A percentile compares a stretch with the other conserved stretches of the same genome.
Conservation (phyloP, 2,113 vertebrate species). For the Oreotrochilus melanogaster region DNA sequence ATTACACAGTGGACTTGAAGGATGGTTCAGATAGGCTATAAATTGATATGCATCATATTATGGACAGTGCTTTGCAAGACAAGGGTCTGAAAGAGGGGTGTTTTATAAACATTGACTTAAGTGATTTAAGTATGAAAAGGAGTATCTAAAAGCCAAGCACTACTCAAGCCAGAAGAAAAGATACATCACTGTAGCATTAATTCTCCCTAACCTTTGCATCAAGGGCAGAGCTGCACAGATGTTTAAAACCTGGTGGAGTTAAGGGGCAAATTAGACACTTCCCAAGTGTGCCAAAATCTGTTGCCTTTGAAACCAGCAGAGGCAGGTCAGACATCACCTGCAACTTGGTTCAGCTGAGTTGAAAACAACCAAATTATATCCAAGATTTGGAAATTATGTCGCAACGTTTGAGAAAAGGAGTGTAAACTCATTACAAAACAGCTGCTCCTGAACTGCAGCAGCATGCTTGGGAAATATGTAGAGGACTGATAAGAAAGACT, state of each 20-base stretch:
- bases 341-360: neutral
- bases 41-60: accelerated
- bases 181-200: neutral
- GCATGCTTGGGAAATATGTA: neutral
- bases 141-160: neutral
- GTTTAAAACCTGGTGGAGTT: neutral
- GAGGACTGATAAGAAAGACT: neutral
- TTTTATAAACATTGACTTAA: neutral
- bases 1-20: neutral
- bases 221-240: neutral
- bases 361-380: neutral
- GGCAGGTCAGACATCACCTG: neutral
- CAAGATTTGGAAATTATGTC: neutral
- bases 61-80: neutral
- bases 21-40: neutral
- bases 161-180: neutral
- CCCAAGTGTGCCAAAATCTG: neutral
- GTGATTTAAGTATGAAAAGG: neutral
- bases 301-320: neutral
- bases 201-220: neutral
- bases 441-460: neutral
- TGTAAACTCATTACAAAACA: neutral
- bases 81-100: neutral
- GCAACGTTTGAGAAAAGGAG: neutral
- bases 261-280: neutral